These are phyloP conservation scores for Myotis davidii DNA, from an alignment of 2,113 vertebrate species.

Conservation along the genomic window DNA sequence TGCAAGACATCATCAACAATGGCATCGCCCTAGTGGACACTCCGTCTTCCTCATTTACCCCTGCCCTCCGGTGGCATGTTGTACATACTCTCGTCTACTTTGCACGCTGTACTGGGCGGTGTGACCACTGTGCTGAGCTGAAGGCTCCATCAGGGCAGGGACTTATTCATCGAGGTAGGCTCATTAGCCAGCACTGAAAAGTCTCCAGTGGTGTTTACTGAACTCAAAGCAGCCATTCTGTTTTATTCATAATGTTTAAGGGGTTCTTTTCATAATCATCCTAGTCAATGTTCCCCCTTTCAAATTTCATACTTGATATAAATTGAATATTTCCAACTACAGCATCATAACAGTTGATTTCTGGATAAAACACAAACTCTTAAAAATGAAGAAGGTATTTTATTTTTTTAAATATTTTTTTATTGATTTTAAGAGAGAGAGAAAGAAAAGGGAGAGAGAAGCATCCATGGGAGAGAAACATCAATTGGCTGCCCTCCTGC, in stretches of 20 bases:
- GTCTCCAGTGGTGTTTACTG: neutral
- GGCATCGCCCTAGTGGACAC: neutral
- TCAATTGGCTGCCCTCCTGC: too few relatives aligned
- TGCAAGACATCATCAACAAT: neutral
- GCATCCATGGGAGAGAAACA: too few relatives aligned
- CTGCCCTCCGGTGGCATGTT: neutral
- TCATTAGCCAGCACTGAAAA: neutral
- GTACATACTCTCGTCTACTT: too few relatives aligned
- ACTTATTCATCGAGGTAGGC: neutral
- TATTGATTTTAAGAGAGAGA: too few relatives aligned
- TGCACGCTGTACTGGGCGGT: rapidly evolving
- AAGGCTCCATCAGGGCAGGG: neutral
- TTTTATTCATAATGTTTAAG: neutral
- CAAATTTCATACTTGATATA: neutral
- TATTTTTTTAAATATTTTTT: too few relatives aligned
- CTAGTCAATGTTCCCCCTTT: neutral
- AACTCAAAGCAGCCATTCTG: neutral
- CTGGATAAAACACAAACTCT: neutral
- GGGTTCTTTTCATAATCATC: neutral
- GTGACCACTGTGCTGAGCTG: neutral
- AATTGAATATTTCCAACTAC: neutral
- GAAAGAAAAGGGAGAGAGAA: too few relatives aligned
- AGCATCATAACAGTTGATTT: neutral
- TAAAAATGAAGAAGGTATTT: neutral
- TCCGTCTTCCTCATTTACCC: neutral